Evolutionary conservation across 2,888 invertebrate species (phyloP).

Genomic region (Thereva nobilitata): DNA sequence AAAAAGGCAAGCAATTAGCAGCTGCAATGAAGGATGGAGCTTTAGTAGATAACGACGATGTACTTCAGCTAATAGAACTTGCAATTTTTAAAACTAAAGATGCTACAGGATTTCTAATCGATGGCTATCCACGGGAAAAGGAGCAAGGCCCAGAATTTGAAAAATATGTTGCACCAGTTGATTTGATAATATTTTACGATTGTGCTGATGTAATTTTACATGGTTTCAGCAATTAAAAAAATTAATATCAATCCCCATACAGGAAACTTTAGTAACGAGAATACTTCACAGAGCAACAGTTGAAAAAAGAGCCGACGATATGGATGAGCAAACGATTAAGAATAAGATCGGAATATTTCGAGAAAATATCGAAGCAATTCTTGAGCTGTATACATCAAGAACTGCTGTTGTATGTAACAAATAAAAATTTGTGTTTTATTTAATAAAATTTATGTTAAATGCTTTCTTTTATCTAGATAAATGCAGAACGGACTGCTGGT

Average conservation of each 20-base stretch:
- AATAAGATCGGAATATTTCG: conserved; percentile 89
- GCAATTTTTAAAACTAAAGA: conserved; percentile 72
- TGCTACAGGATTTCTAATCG: conserved; percentile 85
- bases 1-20: conserved; percentile 79
- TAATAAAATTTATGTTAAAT: no score
- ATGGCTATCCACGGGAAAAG: conserved; percentile 80
- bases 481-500: no score
- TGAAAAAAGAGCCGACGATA: conserved; percentile 79
- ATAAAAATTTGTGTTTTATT: no score
- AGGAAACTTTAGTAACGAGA: conserved; percentile 71
- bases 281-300: conserved; percentile 76
- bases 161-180: conserved; percentile 68
- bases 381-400: conserved; percentile 68
- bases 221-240: neutral
- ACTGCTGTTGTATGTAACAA: no score
- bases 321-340: conserved; percentile 87
- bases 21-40: conserved; percentile 87
- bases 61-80: conserved; percentile 81
- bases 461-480: no score
- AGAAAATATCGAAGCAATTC: conserved; percentile 81
- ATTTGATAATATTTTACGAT: conserved; percentile 81
- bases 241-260: conserved; percentile 11
- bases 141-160: conserved; percentile 87
- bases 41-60: conserved; percentile 86
- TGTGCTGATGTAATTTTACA: conserved; percentile 65